Base-by-base conservation (phyloP, 1,140 invertebrate genomes). In the Drosophila ogumai region DNA sequence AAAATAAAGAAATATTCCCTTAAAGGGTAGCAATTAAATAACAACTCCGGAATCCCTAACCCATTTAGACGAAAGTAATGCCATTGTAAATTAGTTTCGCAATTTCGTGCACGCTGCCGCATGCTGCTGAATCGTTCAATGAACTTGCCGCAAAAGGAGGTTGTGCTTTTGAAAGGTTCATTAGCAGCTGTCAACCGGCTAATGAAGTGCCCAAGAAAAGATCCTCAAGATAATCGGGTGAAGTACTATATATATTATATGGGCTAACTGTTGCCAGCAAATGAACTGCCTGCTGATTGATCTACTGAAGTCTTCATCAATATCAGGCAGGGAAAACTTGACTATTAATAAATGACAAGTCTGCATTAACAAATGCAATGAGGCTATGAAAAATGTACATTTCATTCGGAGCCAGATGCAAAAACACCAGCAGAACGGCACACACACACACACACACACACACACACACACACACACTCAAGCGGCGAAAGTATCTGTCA, bases 41-140 rank as follows among this genome's bases (percentile, higher is more conserved):
- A 54, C 13, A 17, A 40, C 41, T 55, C 13, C 13, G 1, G 10
- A 28, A 10, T 40, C 47, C 22, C 50, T 65, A 55, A 66, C 65
- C 54, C 86, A 84, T 19, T 71, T 79, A 71, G 71, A 84, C 44
- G 66, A 84, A 88, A 68, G 79, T 81, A 90, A 81, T 90, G 74
- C 76, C 81, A 69, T 71, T 88, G 77, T 46, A 90, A 88, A 88
- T 88, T 78, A 74, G 85, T 84, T 88, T 73, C 49, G 80, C 84
- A 84, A 87, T 90, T 88, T 90, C 64, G 81, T 71, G 85, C 85
- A 80, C 59, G 81, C 46, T 47, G 52, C 34, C 22, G 44, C 34
- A 31, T 54, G 17, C 32, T n/a, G 9, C 36, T 55, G 32, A 56
- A 65, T 64, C 80, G 84, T 88, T 79, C 82, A 77, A 87, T 87